Percentiles rank a stretch among this genome's conserved stretches.
Conservation (phyloP, 2,797 vertebrate genomes). For the Florisuga fusca region DNA sequence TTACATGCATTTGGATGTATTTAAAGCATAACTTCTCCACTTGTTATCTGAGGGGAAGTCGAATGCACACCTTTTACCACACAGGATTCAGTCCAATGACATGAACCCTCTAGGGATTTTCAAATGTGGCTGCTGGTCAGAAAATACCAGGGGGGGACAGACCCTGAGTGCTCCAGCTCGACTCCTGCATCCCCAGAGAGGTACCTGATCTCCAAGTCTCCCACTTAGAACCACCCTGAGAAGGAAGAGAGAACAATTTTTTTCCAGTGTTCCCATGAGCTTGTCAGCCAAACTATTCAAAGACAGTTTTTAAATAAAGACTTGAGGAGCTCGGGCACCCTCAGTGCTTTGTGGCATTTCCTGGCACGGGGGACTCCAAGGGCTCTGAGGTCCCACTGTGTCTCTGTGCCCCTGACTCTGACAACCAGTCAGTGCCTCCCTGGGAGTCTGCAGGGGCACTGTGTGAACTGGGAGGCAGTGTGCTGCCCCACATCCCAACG, state of each 20-base stretch:
- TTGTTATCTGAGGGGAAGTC: slow-evolving; percentile 3
- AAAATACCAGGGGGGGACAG: neutral
- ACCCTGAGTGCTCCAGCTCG: neutral
- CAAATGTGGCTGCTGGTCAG: neutral
- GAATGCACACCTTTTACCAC: neutral
- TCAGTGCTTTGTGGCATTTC: neutral
- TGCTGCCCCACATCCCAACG: neutral
- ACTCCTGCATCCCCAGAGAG: neutral
- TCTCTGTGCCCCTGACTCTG: neutral
- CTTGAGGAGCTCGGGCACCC: neutral
- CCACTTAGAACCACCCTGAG: neutral
- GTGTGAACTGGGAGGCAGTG: neutral
- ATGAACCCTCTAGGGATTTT: neutral
- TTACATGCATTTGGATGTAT: slow-evolving; percentile 45
- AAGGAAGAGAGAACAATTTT: neutral
- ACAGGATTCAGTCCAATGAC: neutral
- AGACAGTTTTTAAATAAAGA: neutral
- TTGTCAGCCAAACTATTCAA: neutral
- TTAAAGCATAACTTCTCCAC: slow-evolving; percentile 25
- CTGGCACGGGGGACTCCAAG: neutral
- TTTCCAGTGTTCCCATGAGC: neutral
- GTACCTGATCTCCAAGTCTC: neutral
- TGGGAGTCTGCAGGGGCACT: neutral
- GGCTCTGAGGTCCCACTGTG: neutral
- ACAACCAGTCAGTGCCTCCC: neutral